These are phyloP conservation scores for Cassiopea xamachana DNA, from an alignment of 30 jellyfish, hydroid and myxozoan genomes.

Conservation along the genomic window DNA sequence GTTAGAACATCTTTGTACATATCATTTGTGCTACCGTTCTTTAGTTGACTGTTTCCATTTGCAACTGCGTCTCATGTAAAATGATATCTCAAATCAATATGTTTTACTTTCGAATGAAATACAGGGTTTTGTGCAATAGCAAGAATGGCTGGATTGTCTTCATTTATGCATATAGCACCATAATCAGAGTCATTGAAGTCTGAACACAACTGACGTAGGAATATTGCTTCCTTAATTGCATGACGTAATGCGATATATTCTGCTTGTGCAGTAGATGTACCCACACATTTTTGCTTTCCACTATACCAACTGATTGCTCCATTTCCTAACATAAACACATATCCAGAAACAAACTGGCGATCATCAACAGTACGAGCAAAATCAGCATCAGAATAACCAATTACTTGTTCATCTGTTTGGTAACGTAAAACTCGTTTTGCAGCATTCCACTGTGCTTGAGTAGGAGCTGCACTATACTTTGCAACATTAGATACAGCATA, in stretches of 20 bases:
- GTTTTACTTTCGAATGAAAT: background rate
- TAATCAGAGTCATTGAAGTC: background rate
- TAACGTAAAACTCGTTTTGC: background rate
- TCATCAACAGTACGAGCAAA: background rate
- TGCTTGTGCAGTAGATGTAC: background rate
- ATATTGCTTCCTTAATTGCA: background rate
- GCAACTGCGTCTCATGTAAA: background rate
- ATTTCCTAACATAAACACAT: background rate
- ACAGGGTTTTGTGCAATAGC: background rate
- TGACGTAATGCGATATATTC: background rate
- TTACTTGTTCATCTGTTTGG: background rate
- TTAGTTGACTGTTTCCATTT: background rate
- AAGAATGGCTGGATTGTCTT: background rate
- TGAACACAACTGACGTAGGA: background rate
- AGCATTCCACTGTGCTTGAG: background rate
- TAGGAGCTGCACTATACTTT: background rate
- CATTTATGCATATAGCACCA: background rate
- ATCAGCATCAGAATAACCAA: slow-evolving; percentile 7
- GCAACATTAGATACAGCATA: background rate
- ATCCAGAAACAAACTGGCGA: background rate
- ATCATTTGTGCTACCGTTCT: background rate
- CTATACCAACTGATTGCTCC: background rate
- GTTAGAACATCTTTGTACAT: background rate
- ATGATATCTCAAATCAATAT: background rate
- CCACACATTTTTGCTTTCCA: background rate